These are phyloP conservation scores for Andrena hattorfiana DNA, from an alignment of 2,888 invertebrate genomes.

Conservation along the genomic window DNA sequence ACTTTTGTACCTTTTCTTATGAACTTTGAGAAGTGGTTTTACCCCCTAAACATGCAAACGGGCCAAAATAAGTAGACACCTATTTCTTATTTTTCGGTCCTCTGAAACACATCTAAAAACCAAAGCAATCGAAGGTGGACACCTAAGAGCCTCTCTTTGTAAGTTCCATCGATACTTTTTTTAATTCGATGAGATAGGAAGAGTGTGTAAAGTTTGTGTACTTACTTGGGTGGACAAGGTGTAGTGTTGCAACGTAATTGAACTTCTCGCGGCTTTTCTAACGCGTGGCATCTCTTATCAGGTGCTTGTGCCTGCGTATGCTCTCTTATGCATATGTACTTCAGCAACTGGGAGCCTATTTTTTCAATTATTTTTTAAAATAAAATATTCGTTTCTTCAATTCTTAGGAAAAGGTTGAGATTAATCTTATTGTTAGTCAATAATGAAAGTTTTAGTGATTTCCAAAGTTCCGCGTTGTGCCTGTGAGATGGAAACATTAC, in stretches of 20 bases:
- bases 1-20: no score
- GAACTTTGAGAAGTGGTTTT: no score
- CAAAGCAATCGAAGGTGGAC: no score
- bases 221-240: constrained; percentile 91
- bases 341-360: constrained; percentile 89
- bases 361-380: constrained; percentile 14
- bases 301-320: constrained; percentile 87
- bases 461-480: no score
- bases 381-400: no score
- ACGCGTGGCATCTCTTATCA: constrained; percentile 89
- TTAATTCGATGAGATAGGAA: not conserved
- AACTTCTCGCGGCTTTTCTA: constrained; percentile 87
- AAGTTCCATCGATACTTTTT: not conserved
- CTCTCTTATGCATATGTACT: constrained; percentile 90
- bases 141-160: no score
- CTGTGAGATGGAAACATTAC: not conserved
- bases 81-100: no score
- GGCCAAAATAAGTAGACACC: no score
- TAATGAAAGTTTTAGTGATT: no score
- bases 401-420: not conserved
- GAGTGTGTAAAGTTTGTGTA: not conserved
- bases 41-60: no score
- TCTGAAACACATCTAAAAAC: no score
- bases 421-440: not conserved
- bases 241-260: constrained; percentile 89